Base-by-base conservation (phyloP, 2,113 vertebrate species). In the Bujurquina vittata region DNA sequence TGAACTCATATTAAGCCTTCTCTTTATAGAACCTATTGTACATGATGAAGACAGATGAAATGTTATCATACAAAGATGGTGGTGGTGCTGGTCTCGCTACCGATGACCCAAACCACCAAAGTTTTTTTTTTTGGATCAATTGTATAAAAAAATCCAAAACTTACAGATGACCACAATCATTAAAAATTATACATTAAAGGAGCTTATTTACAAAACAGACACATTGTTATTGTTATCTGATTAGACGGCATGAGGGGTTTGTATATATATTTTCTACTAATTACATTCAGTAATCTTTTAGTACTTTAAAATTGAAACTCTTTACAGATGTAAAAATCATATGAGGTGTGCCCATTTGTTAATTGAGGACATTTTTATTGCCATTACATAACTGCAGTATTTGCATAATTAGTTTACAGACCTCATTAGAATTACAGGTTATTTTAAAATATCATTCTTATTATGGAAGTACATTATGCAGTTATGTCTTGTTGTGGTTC, bases 391-490 rank as follows among this genome's bases (percentile, higher is more conserved):
- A 40, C 55, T 78, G 8, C 29, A 76, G 75, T 56, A 6, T 57
- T 26, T 72, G 10, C 60, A 61, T 59, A 62, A 85, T 72, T 59
- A 49, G 40, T 58, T 77, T n/a, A 73, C 80, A 79, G 46, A 79
- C 22, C 43, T 81, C 40, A 84, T 88, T 77, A 79, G 10, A 55
- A 55, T 75, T 17, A 20, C 46, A 72, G 4, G 49, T 86, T 77
- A 75, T 63, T 54, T 29, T 58, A 61, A 69, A 75, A 72, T 23
- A 78, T 79, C 52, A 56, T 58, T 7, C 4, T 82, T 62, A 82
- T 84, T 84, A 77, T 79, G 23, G 52, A 56, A 75, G 33, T 11
- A 31, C 2, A 40, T 78, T 81, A 37, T 0, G 3, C 22, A 61
- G 10, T 80, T 52, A 49, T 26, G 35, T 62, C 11, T 84, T 78